Base-by-base conservation (phyloP, 1,140 invertebrate species). In the Papilio helenus region DNA sequence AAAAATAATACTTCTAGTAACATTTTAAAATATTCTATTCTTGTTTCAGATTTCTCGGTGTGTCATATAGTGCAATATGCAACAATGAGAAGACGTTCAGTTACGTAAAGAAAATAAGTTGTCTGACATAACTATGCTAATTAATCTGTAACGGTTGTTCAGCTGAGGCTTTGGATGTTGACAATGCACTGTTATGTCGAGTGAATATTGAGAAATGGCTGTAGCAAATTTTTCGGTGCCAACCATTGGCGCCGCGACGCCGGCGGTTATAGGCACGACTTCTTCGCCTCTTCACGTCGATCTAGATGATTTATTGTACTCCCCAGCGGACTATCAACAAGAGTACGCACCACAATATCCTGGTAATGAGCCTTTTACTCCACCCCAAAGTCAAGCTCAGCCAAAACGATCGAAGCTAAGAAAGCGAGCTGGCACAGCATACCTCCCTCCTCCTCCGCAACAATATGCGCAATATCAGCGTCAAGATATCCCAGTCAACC, bases 381-480 rank as follows among this genome's bases (percentile, higher is more conserved):
- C 89, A 49, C 93, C 93, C 8, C 74, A 85, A 39, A 90, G 85
- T 76, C 84, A 88, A 85, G 84, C 80, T 61, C 83, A 86, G 74
- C 80, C 81, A 79, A 87, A 86, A 82, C 86, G 90, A 44, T 87
- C 93, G 0, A 94, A 94, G 83, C 84, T 94, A 9, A 84, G 91
- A 83, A 94, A 94, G 79, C 91, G 93, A 46, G 93, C 93, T 14
- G 93, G 93, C 4, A 86, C 90, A n/a, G 87, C 93, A 2, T 94
- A 94, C 78, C 87, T 94, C 4, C 93, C 93, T 26, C 93, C 93
- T 12, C 88, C 89, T 0, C 88, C 89, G 0, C 92, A 94, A 76
- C 93, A 94, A 72, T 94, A 87, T 79, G 89, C 89, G 0, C 91
- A 91, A 51, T 94, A 94, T 80, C 92, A 88, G 34, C 84, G 81